Percentiles rank a stretch among this genome's conserved stretches.
These are phyloP conservation scores for Heliconius cydno DNA, from an alignment of 2,888 invertebrate species.

Conservation along the genomic window DNA sequence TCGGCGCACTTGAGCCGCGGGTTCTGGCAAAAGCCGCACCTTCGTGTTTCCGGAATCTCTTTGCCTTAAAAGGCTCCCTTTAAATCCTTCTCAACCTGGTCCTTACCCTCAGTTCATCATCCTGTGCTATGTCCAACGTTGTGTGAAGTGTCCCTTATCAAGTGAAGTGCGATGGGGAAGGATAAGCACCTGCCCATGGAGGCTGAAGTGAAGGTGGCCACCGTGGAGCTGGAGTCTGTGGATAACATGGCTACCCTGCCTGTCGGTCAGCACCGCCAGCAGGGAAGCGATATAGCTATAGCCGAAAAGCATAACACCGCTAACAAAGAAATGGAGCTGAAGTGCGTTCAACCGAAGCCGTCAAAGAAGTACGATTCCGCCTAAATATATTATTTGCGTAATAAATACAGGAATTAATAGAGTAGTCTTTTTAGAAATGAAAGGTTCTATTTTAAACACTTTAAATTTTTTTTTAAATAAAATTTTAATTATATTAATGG, in stretches of 20 bases:
- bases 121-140: slow-evolving; percentile 49
- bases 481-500: no score
- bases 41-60: slow-evolving; percentile 71
- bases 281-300: slow-evolving; percentile 87
- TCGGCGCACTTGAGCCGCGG: slow-evolving; percentile 64
- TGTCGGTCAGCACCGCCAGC: slow-evolving; percentile 89
- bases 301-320: slow-evolving; percentile 92
- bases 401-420: background rate
- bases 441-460: background rate
- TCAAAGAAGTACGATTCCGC: slow-evolving; percentile 89
- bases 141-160: slow-evolving; percentile 57
- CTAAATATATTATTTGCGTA: background rate
- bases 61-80: slow-evolving; percentile 61
- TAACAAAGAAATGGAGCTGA: slow-evolving; percentile 94
- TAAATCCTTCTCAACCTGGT: slow-evolving; percentile 59
- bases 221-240: slow-evolving; percentile 93
- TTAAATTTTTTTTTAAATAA: no score
- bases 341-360: slow-evolving; percentile 92
- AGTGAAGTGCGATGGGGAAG: slow-evolving; percentile 73
- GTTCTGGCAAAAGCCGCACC: slow-evolving; percentile 68
- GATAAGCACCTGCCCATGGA: slow-evolving; percentile 81
- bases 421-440: background rate
- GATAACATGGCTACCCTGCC: slow-evolving; percentile 96
- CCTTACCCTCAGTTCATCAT: slow-evolving; percentile 64
- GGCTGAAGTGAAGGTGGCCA: slow-evolving; percentile 94